Conservation (phyloP, 2,888 invertebrate genomes). For the Chironomus riparius region DNA sequence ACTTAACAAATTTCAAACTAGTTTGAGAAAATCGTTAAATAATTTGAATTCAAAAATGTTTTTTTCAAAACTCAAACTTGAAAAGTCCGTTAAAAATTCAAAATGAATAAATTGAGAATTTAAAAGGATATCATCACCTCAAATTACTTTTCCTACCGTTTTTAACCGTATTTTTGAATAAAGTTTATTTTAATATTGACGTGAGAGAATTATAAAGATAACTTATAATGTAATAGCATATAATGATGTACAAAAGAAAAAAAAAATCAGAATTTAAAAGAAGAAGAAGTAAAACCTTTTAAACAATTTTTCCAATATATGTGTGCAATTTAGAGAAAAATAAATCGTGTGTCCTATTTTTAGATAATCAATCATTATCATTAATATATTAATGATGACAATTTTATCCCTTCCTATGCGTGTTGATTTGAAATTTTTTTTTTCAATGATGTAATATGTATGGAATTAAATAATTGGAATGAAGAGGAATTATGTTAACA, state of each 20-base stretch:
- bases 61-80: too few species aligned
- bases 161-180: too few species aligned
- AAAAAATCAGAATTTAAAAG: background rate
- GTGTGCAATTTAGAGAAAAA: background rate
- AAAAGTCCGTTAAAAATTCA: too few species aligned
- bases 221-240: background rate
- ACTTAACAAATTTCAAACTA: too few species aligned
- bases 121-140: too few species aligned
- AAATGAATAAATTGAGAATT: too few species aligned
- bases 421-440: too few species aligned
- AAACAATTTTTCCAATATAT: background rate
- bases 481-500: slow-evolving; percentile 1
- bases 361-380: background rate
- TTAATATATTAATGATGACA: background rate
- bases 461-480: too few species aligned
- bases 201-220: background rate
- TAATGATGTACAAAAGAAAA: background rate
- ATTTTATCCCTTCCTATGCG: background rate
- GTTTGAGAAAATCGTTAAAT: too few species aligned
- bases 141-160: too few species aligned
- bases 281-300: background rate
- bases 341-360: background rate
- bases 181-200: background rate
- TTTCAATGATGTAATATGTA: too few species aligned
- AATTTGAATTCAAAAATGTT: too few species aligned